These are phyloP conservation scores for Bovichtus variegatus DNA, from an alignment of 2,797 vertebrate genomes.

Conservation along the genomic window DNA sequence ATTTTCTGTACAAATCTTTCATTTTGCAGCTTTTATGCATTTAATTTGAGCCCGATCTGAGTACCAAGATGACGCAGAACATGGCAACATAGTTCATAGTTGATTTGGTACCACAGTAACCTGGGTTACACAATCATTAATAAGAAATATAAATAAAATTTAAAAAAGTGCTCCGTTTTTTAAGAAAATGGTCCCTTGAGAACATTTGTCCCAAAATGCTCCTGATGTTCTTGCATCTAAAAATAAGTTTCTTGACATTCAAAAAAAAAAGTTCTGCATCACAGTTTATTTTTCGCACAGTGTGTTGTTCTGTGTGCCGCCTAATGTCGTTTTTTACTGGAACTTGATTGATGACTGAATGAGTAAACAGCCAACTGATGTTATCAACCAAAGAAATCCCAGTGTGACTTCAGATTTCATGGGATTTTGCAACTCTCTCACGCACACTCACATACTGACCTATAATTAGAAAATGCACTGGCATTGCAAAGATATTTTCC, in stretches of 20 bases:
- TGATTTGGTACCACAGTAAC: not conserved
- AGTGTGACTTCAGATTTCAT: conserved; percentile 57
- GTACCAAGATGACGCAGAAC: not conserved
- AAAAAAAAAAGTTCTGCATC: not conserved
- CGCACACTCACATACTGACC: conserved; percentile 35
- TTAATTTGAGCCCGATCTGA: not conserved
- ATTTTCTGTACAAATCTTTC: not conserved
- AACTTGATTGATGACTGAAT: conserved; percentile 15
- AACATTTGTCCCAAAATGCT: conserved; percentile 23
- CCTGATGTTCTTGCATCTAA: conserved; percentile 9
- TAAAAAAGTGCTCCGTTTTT: not conserved
- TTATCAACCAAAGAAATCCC: conserved; percentile 50
- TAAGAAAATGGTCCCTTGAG: not conserved
- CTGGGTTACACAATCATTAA: not conserved
- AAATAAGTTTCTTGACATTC: conserved; percentile 31
- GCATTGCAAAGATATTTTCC: conserved; percentile 44
- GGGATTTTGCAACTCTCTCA: conserved; percentile 72
- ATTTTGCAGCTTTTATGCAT: not conserved
- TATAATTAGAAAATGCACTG: conserved; percentile 55
- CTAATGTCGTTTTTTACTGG: conserved; percentile 8
- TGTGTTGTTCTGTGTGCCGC: not conserved
- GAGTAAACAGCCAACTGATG: conserved; percentile 37
- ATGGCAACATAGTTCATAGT: not conserved
- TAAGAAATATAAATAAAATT: not conserved
- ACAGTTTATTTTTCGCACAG: conserved; percentile 29